Conservation (phyloP, 2,797 vertebrate species). For the Tauraco hartlaubi region DNA sequence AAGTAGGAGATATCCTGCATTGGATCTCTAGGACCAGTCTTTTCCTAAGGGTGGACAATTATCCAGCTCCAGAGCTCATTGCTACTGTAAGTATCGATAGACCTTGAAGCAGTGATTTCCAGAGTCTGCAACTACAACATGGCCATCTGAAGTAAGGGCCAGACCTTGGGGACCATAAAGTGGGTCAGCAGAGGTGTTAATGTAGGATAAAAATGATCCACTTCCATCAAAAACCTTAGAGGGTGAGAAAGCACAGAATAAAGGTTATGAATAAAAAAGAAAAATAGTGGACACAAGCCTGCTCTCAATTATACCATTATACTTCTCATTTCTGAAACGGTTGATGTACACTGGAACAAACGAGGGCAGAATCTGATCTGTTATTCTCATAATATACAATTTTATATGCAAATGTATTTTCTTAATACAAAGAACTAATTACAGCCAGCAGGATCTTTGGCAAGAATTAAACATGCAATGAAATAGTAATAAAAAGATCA, state of each 20-base stretch:
- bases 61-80: constrained; percentile 7
- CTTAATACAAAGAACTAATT: not conserved
- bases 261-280: not conserved
- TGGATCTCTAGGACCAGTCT: constrained; percentile 66
- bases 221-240: constrained; percentile 97
- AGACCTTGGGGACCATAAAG: constrained; percentile 98
- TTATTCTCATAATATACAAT: not conserved
- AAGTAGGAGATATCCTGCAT: constrained; percentile 60
- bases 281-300: not conserved
- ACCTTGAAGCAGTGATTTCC: constrained; percentile 99
- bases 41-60: not conserved
- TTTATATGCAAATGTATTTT: not conserved
- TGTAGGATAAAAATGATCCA: constrained; percentile 97
- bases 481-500: not conserved
- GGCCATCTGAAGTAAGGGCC: constrained; percentile 95
- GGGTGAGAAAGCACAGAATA: constrained; percentile 30
- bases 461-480: not conserved
- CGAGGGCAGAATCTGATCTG: not conserved
- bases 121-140: constrained; percentile 97
- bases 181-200: constrained; percentile 97
- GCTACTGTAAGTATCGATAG: constrained; percentile 96
- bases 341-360: not conserved
- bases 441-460: not conserved
- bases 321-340: not conserved
- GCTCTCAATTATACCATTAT: not conserved